Conservation (phyloP, 2,888 invertebrate genomes). For the Agrochola litura region DNA sequence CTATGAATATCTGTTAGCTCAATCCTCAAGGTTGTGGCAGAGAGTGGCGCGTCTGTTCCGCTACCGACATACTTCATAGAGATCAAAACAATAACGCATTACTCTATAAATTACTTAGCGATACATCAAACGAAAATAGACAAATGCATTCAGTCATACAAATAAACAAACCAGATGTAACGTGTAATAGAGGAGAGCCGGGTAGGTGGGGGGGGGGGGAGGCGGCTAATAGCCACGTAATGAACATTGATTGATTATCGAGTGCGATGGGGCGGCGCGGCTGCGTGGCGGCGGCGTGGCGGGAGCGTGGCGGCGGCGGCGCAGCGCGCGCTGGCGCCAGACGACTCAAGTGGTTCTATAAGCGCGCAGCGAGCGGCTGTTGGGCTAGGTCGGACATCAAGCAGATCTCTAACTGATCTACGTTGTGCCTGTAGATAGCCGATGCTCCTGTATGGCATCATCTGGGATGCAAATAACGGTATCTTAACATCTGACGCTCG, state of each 20-base stretch:
- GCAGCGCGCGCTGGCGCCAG: conserved; percentile 54
- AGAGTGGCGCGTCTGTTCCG: conserved; percentile 34
- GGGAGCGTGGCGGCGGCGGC: conserved; percentile 61
- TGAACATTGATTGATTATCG: conserved; percentile 83
- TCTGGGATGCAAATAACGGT: conserved; percentile 26
- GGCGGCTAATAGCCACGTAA: conserved; percentile 67
- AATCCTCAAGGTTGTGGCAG: conserved; percentile 37
- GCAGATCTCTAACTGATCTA: conserved; percentile 59
- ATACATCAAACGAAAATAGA: conserved; percentile 66
- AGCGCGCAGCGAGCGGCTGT: conserved; percentile 67
- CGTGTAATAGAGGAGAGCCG: conserved; percentile 29
- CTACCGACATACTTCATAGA: conserved; percentile 20
- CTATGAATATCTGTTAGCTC: conserved; percentile 29
- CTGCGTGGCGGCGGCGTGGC: conserved; percentile 16
- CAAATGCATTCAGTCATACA: conserved; percentile 60
- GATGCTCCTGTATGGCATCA: conserved; percentile 1
- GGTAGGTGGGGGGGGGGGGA: conserved; percentile 6
- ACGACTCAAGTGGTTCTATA: conserved; percentile 80
- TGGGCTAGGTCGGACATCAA: conserved; percentile 75
- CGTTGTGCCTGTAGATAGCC: neutral
- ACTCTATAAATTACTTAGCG: conserved; percentile 57
- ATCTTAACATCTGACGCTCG: conserved; percentile 10
- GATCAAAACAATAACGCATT: conserved; percentile 67
- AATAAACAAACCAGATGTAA: conserved; percentile 62
- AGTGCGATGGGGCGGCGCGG: conserved; percentile 71